phyloP scores from a whole-genome alignment of 2,113 vertebrate genomes.

The Rhegmatorhina hoffmannsi region DNA sequence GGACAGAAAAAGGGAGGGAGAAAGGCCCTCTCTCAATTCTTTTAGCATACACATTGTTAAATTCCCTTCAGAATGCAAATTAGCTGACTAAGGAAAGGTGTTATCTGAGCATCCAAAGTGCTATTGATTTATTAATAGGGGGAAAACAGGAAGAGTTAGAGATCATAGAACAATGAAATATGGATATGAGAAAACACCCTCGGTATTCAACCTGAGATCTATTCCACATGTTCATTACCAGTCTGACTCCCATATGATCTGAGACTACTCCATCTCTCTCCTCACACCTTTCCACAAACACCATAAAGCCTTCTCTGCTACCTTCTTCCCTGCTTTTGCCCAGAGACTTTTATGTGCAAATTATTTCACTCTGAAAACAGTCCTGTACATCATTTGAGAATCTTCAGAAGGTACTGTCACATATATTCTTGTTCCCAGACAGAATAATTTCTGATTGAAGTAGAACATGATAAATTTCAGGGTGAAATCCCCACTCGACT shows the following conservation, averaged over 20 bases:
- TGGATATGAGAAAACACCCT: neutral
- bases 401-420: neutral
- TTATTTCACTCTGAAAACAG: neutral
- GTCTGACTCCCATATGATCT: neutral
- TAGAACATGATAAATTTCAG: neutral
- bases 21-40: neutral
- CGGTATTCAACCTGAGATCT: neutral
- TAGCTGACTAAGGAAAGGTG: neutral
- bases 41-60: neutral
- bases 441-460: neutral
- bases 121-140: neutral
- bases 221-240: neutral
- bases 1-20: neutral
- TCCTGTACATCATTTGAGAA: neutral
- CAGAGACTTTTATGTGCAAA: neutral
- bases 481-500: neutral
- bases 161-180: neutral
- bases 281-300: neutral
- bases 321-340: neutral
- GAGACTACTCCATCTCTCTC: neutral
- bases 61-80: neutral
- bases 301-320: neutral
- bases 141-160: neutral
- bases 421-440: neutral
- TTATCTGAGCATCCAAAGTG: neutral